Base-by-base conservation (phyloP, 2,797 vertebrate genomes). In the Kryptopterus vitreolus region DNA sequence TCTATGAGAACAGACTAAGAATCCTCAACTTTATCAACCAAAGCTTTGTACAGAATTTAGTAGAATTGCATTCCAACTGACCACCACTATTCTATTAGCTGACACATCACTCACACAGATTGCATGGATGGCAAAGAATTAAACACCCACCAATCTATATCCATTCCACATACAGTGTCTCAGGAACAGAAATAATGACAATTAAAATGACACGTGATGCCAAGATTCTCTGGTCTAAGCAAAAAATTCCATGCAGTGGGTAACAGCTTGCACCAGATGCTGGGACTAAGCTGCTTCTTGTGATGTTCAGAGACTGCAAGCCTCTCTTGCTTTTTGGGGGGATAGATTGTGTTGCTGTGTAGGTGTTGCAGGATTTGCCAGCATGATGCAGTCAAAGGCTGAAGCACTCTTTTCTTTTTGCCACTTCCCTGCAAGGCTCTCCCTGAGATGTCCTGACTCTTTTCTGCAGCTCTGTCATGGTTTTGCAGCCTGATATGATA, bases 31-130 rank as follows among this genome's bases (percentile, higher is more conserved):
- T 93, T 93, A 93, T 94, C 91, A 46, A 90, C 90, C 86, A 90
- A 85, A 91, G 92, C 90, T 92, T 90, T 91, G 89, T 92, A 90
- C 85, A 89, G 90, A 91, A 92, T 93, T 94, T 93, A 90, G 74
- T 85, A 87, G 91, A 88, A 87, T 94, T 92, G 92, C 91, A 92
- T 92, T 89, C 86, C 88, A 89, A 91, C 90, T 92, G 90, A 92
- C 92, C 92, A 91, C 89, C 88, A 91, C 92, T 92, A 91, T 93
- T 92, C 91, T 93, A 93, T 93, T 92, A 92, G 92, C 93, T 94
- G 93, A 94, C 91, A 91, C 90, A 88, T 89, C 91, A 73, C 62
- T 89, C 87, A 86, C 88, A 91, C 91, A 89, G 90, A 89, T 90
- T 90, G 88, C 91, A 88, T 92, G 91, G 92, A 87, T 90, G 88